These are phyloP conservation scores for Trachops cirrhosus DNA, from an alignment of 2,797 vertebrate genomes.

Conservation along the genomic window DNA sequence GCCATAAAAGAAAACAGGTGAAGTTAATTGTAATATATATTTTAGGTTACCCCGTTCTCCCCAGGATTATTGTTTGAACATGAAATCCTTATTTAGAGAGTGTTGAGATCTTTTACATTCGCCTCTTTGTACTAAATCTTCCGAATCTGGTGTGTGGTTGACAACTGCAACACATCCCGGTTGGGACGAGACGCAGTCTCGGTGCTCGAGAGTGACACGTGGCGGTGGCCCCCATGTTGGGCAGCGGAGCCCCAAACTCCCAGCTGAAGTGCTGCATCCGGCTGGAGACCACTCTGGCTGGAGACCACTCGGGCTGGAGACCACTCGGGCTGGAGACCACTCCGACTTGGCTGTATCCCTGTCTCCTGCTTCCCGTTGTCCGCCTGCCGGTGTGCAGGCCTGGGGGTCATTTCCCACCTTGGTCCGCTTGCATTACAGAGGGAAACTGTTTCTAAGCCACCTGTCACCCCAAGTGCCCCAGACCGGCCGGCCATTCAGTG, in stretches of 20 bases:
- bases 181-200: background rate
- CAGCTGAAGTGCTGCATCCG: background rate
- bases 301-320: no score
- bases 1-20: background rate
- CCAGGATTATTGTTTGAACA: background rate
- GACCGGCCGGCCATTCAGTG: background rate
- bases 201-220: background rate
- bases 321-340: background rate
- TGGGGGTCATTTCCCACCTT: background rate
- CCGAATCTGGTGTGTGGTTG: background rate
- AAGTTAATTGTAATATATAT: background rate
- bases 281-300: background rate
- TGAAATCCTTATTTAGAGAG: background rate
- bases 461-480: background rate
- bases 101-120: background rate
- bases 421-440: background rate
- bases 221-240: fast-evolving
- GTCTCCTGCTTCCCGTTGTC: background rate
- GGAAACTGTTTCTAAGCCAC: background rate
- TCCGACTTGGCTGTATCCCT: background rate
- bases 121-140: background rate
- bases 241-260: background rate
- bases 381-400: background rate
- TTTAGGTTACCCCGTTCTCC: background rate
- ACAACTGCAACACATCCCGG: background rate